These are phyloP conservation scores for Paelopatides confundens DNA, from an alignment of 53 echinoderm and acorn worm genomes.

Conservation along the genomic window DNA sequence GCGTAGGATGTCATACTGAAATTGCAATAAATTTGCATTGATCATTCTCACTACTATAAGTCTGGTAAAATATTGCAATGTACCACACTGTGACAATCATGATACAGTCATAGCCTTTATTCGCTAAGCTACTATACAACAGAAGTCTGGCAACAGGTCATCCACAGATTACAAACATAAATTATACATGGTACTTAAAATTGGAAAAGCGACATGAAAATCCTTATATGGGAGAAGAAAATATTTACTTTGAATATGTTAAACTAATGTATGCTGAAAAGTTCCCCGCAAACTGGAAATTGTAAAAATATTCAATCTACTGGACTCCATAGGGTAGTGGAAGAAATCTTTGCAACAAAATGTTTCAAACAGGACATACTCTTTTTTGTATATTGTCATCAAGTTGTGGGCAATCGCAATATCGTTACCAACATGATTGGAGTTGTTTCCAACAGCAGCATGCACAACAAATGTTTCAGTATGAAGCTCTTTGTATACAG, in stretches of 20 bases:
- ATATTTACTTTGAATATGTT: background rate
- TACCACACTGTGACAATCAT: background rate
- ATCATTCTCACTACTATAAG: background rate
- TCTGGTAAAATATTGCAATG: background rate
- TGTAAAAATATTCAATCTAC: background rate
- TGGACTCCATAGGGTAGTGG: background rate
- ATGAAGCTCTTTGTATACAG: background rate
- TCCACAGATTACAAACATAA: background rate
- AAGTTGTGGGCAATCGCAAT: background rate
- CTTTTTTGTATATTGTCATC: background rate
- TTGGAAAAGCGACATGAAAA: background rate
- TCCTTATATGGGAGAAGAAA: background rate
- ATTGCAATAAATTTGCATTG: background rate
- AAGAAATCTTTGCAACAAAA: background rate
- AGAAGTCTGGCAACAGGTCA: background rate
- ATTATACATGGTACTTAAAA: background rate
- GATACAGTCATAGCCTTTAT: too few relatives aligned
- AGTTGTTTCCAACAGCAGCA: background rate
- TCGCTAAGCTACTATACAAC: too few relatives aligned
- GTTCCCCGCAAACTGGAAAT: too few relatives aligned
- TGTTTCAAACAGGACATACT: too few relatives aligned
- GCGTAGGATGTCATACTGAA: slow-evolving; percentile 20
- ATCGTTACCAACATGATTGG: background rate
- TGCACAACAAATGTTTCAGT: background rate
- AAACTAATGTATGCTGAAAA: background rate